Percentiles rank a stretch among this genome's conserved stretches.
These are phyloP conservation scores for Scaptomyza cyrtandrae DNA, from an alignment of 2,888 invertebrate species.

Conservation along the genomic window DNA sequence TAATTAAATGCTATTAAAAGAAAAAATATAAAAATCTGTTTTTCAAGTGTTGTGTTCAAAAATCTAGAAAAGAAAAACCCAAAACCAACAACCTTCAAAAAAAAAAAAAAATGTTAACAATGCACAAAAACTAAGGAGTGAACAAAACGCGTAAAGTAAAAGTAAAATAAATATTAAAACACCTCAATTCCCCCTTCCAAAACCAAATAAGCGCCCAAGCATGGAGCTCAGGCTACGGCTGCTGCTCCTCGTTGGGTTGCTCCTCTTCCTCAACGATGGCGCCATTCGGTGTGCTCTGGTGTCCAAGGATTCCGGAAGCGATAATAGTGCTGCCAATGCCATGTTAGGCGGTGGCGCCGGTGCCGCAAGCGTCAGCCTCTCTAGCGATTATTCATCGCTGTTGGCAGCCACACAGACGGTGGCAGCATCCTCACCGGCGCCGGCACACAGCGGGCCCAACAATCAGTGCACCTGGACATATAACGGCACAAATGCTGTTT, in stretches of 20 bases:
- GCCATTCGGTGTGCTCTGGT: constrained; percentile 25
- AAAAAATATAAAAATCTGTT: background rate
- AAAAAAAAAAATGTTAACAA: constrained; percentile 66
- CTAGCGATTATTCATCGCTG: constrained; percentile 65
- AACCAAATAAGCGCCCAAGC: constrained; percentile 10
- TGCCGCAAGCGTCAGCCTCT: constrained; percentile 61
- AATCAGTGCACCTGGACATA: constrained; percentile 85
- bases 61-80: constrained; percentile 1
- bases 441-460: constrained; percentile 62
- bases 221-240: constrained; percentile 42
- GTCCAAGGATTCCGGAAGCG: constrained; percentile 48
- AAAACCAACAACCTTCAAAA: constrained; percentile 17
- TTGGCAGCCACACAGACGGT: constrained; percentile 44
- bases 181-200: background rate
- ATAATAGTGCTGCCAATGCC: constrained; percentile 56
- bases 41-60: constrained; percentile 37
- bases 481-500: constrained; percentile 86
- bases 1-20: constrained; percentile 12
- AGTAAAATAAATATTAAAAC: constrained; percentile 28
- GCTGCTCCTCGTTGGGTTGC: constrained; percentile 25
- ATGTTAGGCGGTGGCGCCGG: constrained; percentile 65
- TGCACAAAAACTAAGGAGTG: constrained; percentile 32
- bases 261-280: constrained; percentile 20
- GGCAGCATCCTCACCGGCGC: constrained; percentile 49
- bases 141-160: constrained; percentile 8